Conservation (phyloP, 2,113 vertebrate species). For the Scomber scombrus region DNA sequence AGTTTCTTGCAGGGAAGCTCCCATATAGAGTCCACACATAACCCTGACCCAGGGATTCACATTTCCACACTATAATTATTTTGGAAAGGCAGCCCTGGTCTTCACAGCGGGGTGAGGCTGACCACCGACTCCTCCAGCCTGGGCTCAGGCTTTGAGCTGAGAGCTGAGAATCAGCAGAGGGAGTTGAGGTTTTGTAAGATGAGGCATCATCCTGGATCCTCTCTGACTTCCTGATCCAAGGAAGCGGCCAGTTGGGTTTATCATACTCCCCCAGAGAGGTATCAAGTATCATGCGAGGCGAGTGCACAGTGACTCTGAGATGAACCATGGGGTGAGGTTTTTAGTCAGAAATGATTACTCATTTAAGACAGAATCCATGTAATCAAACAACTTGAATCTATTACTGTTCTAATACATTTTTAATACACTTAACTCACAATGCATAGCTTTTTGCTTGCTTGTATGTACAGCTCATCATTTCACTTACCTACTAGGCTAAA, state of each 20-base stretch:
- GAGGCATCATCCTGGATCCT: slow-evolving; percentile 44
- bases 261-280: slow-evolving; percentile 4
- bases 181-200: slow-evolving; percentile 51
- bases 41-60: background rate
- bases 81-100: background rate
- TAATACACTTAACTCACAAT: too few species aligned
- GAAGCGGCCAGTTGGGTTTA: background rate
- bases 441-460: too few species aligned
- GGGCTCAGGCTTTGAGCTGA: slow-evolving; percentile 42
- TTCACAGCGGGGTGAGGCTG: background rate
- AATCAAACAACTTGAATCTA: too few species aligned
- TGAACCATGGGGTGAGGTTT: background rate
- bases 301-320: slow-evolving; percentile 12
- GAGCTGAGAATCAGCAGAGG: slow-evolving; percentile 22
- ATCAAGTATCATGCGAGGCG: slow-evolving; percentile 18
- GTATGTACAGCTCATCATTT: too few species aligned
- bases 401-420: too few species aligned
- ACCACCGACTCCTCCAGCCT: background rate
- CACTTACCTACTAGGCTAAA: too few species aligned
- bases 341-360: background rate
- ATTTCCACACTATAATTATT: slow-evolving; percentile 7
- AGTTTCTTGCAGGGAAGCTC: slow-evolving; percentile 1
- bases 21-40: background rate
- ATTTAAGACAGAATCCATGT: background rate
- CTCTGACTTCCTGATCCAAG: slow-evolving; percentile 27